These are phyloP conservation scores for Idaea dimidiata DNA, from an alignment of 2,888 invertebrate species.

Conservation along the genomic window DNA sequence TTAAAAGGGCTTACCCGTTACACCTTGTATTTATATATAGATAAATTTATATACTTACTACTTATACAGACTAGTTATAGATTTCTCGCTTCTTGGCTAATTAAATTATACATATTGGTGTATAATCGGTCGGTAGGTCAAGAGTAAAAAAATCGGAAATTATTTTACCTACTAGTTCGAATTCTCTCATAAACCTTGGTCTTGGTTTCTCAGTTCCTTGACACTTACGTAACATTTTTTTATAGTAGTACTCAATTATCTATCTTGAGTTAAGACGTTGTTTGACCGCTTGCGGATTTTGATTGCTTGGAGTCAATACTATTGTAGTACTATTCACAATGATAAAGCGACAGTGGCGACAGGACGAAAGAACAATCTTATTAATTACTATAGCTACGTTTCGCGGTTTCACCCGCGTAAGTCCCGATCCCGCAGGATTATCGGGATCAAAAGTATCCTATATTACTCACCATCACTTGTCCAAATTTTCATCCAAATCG, in stretches of 20 bases:
- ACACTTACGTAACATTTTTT: slow-evolving; percentile 63
- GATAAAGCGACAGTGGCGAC: neutral
- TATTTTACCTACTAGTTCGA: neutral
- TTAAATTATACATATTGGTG: no score
- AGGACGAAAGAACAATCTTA: neutral
- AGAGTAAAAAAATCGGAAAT: neutral
- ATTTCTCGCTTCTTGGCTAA: no score
- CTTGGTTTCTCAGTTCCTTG: slow-evolving; percentile 34
- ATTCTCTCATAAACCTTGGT: neutral
- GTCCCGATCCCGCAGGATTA: no score
- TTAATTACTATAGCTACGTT: no score
- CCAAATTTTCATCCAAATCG: no score
- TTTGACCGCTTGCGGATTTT: slow-evolving; percentile 9
- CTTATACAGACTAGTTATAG: no score
- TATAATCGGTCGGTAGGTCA: neutral
- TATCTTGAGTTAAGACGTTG: slow-evolving; percentile 28
- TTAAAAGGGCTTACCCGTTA: no score
- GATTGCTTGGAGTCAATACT: neutral
- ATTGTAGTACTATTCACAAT: neutral
- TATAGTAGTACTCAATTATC: slow-evolving; percentile 40
- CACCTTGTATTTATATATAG: no score
- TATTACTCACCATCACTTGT: no score
- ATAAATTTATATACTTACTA: no score
- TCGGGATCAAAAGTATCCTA: no score
- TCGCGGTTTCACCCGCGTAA: no score